Evolutionary conservation across 2,797 vertebrate species (phyloP).

Genomic region (Rhinoraja longicauda): DNA sequence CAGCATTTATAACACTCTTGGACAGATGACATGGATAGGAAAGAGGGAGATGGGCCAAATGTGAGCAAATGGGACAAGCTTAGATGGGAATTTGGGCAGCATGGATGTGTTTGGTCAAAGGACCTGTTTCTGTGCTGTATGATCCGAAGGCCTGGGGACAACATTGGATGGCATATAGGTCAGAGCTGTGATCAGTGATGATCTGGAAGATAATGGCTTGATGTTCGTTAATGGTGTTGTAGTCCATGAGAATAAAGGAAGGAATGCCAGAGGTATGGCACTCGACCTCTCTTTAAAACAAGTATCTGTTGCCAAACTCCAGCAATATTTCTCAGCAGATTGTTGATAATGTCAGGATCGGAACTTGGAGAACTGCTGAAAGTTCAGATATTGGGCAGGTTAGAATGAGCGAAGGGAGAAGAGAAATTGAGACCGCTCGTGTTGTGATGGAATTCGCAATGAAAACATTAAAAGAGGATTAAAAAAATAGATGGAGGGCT

Average conservation of each 20-base stretch:
- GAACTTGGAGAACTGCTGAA: background rate
- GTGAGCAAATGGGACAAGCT: no score
- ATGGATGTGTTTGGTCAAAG: no score
- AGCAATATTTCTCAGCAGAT: background rate
- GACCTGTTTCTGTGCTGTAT: no score
- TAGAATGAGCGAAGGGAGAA: background rate
- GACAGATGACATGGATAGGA: no score
- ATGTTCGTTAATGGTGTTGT: background rate
- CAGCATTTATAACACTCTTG: no score
- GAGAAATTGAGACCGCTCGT: background rate
- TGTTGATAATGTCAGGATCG: background rate
- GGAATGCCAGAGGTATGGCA: background rate
- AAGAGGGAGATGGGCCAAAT: no score
- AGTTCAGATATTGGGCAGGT: background rate
- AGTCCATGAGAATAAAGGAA: background rate
- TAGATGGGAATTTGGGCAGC: no score
- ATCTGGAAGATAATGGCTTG: background rate
- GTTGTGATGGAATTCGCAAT: no score
- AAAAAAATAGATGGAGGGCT: background rate
- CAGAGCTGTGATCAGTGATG: background rate
- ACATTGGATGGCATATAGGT: background rate
- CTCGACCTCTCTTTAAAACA: background rate
- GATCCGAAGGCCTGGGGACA: no score
- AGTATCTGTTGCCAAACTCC: background rate
- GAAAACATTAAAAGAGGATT: background rate